A percentile compares a stretch with the other conserved stretches of the same genome.
These are phyloP conservation scores for Ammodytes marinus DNA, from an alignment of 2,113 vertebrate genomes.

Conservation along the genomic window DNA sequence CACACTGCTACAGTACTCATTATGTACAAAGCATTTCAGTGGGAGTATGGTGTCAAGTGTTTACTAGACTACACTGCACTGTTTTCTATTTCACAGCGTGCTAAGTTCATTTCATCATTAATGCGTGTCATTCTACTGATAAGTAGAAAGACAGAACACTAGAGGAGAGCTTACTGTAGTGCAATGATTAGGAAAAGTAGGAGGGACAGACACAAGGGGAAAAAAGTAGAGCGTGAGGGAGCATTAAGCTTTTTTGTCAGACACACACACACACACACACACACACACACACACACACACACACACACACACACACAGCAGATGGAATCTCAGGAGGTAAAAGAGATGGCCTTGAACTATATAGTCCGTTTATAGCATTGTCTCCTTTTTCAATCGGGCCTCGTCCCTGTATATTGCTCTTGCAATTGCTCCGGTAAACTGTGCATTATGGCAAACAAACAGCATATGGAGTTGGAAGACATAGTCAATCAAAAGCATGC, in stretches of 20 bases:
- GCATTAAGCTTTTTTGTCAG: conserved; percentile 31
- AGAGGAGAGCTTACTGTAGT: conserved; percentile 29
- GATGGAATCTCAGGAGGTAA: conserved; percentile 54
- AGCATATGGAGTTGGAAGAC: background rate
- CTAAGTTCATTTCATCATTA: conserved; percentile 73
- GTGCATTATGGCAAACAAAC: conserved; percentile 52
- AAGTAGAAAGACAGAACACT: conserved; percentile 51
- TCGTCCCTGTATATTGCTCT: conserved; percentile 19
- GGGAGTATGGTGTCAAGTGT: conserved; percentile 69
- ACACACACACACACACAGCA: no score
- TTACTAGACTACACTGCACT: conserved; percentile 53
- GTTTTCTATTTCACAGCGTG: conserved; percentile 60
- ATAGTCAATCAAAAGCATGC: conserved; percentile 26
- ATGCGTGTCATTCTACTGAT: conserved; percentile 65
- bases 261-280: conserved; percentile 18
- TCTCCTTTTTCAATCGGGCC: conserved; percentile 48
- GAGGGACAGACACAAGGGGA: background rate
- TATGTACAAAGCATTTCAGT: conserved; percentile 68
- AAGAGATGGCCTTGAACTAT: conserved; percentile 67
- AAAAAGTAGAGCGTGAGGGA: conserved; percentile 36
- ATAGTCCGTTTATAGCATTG: conserved; percentile 60
- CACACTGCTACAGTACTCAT: conserved; percentile 44
- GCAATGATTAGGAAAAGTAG: conserved; percentile 44
- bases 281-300: conserved; percentile 24
- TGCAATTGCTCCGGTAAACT: conserved; percentile 54